Evolutionary conservation across 2,113 vertebrate species (phyloP), one percentile per base, ranked within the genome.

Genomic region (Hippocampus zosterae): DNA sequence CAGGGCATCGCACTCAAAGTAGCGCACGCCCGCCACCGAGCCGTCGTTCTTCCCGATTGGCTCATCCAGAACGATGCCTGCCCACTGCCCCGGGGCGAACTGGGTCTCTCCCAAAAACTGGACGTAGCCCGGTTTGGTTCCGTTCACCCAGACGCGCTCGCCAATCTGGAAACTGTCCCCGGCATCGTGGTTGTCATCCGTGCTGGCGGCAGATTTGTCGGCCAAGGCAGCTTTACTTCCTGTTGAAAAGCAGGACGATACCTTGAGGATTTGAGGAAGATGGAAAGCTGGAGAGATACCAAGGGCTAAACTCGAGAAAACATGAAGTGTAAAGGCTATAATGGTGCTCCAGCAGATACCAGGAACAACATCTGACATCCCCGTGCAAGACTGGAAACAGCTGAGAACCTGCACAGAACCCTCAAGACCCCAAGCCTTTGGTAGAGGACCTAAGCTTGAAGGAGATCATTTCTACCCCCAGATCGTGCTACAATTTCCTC

Each of bases 101-200:
- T 99, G 98, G 0, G 97, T 96, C 63, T 98, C 96, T 42, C 97
- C 97, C 42, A 99, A 92, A 88, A 98, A 99, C 78, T 97, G 96
- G 76, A 99, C 92, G 53, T 90, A 91, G 33, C 97, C 97, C 0
- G 97, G 94, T 70, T 98, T 98, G 79, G 95, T 98, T 9, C 97
- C 97, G 21, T 99, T 99, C 66, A 99, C 98, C 96, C 97, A 99
- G 15, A 98, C 96, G n/a, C 92, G 92, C n/a, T 99, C 96, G 25
- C 96, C 97, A 1, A 96, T 87, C 71, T 93, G 84, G 75, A 96
- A 98, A 83, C 88, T 93, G 69, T 98, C 95, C 82, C 93, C 94
- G 64, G 92, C 92, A 18, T 92, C 91, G 25, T 94, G 90, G 0
- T 71, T 40, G 48, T 94, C 95, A 13, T 85, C 90, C 13, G 11